Percentiles rank a stretch among this genome's conserved stretches.
phyloP scores from a whole-genome alignment of 2,888 invertebrate genomes.

The Pollenia angustigena region DNA sequence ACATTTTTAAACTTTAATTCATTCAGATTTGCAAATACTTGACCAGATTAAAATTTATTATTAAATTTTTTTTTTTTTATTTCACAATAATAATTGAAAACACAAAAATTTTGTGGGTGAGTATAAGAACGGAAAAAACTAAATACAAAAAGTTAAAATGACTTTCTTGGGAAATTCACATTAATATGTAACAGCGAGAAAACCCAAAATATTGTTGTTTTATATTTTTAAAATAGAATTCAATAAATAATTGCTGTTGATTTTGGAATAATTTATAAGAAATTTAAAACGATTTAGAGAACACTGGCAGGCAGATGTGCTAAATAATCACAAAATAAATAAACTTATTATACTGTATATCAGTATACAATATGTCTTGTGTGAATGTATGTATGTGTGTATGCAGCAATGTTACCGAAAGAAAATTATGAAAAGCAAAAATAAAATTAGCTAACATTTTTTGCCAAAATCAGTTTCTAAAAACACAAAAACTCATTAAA shows the following conservation, averaged over 20 bases:
- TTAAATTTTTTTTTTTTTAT: constrained; percentile 4
- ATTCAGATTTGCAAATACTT: constrained; percentile 9
- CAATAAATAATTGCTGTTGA: constrained; percentile 50
- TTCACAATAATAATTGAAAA: constrained; percentile 36
- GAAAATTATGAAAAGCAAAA: neutral
- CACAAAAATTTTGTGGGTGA: constrained; percentile 18
- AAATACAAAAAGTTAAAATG: constrained; percentile 8
- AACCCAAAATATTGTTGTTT: constrained; percentile 14
- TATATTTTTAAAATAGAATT: constrained; percentile 40
- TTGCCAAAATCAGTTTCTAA: constrained; percentile 38
- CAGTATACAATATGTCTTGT: neutral
- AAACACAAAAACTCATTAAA: neutral
- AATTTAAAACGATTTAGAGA: constrained; percentile 53
- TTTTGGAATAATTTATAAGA: constrained; percentile 60
- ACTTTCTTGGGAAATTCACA: neutral
- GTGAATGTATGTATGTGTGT: neutral
- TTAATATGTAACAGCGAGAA: constrained; percentile 22
- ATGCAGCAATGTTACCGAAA: constrained; percentile 2
- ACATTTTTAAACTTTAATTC: neutral
- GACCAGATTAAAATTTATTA: constrained; percentile 28
- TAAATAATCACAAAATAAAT: constrained; percentile 64
- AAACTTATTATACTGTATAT: constrained; percentile 44
- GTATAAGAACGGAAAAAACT: constrained; percentile 7
- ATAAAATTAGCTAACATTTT: constrained; percentile 12
- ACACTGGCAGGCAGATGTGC: constrained; percentile 63